These are phyloP conservation scores for Brenthis ino DNA, from an alignment of 2,888 invertebrate genomes.

Conservation along the genomic window DNA sequence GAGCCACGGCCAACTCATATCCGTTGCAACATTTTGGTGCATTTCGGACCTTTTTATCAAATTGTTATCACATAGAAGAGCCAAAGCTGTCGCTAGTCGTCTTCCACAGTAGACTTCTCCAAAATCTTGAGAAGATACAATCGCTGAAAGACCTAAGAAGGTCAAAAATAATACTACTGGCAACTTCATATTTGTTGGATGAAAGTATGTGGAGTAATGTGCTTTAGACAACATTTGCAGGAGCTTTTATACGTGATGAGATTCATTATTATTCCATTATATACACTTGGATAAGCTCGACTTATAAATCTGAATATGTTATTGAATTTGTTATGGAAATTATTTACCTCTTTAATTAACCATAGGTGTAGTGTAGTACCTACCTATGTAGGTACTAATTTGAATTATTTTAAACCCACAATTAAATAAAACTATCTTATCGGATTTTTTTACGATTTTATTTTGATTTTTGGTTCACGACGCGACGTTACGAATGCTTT, in stretches of 20 bases:
- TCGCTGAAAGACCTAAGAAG: slow-evolving; percentile 5
- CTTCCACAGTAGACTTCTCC: slow-evolving; percentile 26
- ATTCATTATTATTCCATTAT: slow-evolving; percentile 3
- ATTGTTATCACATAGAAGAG: slow-evolving; percentile 34
- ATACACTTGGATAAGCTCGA: too few relatives aligned
- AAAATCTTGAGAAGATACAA: slow-evolving; percentile 13
- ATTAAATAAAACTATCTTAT: too few relatives aligned
- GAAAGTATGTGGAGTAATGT: neutral
- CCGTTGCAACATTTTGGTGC: neutral
- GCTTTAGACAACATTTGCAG: neutral
- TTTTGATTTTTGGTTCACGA: too few relatives aligned
- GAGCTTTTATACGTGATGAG: slow-evolving; percentile 3
- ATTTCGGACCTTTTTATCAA: slow-evolving; percentile 34
- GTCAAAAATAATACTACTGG: slow-evolving; percentile 10
- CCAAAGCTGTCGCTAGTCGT: slow-evolving; percentile 38
- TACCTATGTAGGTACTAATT: too few relatives aligned
- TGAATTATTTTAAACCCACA: too few relatives aligned
- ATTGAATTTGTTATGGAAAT: too few relatives aligned
- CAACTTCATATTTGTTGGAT: slow-evolving; percentile 13
- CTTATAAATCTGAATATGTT: too few relatives aligned
- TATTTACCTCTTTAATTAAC: too few relatives aligned
- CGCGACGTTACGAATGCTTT: too few relatives aligned
- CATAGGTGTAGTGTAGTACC: too few relatives aligned
- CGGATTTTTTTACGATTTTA: too few relatives aligned
- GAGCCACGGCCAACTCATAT: slow-evolving; percentile 43